Percentiles rank a stretch among this genome's conserved stretches.
Conservation (phyloP, 2,888 invertebrate species). For the Lithophane leautieri region DNA sequence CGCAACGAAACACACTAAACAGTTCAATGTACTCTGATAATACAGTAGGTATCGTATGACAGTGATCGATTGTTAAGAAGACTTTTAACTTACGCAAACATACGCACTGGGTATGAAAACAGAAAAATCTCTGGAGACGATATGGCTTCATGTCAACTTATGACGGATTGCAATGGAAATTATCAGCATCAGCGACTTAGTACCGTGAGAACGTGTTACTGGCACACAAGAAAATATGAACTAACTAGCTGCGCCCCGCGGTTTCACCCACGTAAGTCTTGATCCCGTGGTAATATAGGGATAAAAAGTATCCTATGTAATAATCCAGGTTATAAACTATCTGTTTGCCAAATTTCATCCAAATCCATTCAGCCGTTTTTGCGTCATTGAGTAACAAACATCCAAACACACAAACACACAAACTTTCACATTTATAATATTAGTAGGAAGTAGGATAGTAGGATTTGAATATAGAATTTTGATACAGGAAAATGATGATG, state of each 20-base stretch:
- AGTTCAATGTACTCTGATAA: constrained; percentile 88
- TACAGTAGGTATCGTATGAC: constrained; percentile 81
- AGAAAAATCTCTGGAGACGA: constrained; percentile 76
- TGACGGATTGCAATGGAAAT: constrained; percentile 77
- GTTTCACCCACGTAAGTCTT: too few relatives aligned
- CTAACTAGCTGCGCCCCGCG: too few relatives aligned
- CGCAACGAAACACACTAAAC: constrained; percentile 79
- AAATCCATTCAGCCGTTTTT: too few relatives aligned
- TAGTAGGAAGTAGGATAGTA: too few relatives aligned
- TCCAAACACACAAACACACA: too few relatives aligned
- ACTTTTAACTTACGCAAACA: constrained; percentile 86
- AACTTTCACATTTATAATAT: too few relatives aligned
- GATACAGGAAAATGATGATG: neutral
- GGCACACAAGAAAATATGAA: constrained; percentile 35
- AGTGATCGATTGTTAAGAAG: constrained; percentile 88
- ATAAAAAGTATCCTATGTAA: too few relatives aligned
- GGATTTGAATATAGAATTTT: constrained; percentile 36
- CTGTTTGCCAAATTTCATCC: too few relatives aligned
- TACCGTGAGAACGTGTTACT: constrained; percentile 59
- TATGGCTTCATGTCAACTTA: constrained; percentile 79
- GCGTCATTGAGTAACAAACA: too few relatives aligned
- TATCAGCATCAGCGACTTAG: constrained; percentile 56
- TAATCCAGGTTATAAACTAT: too few relatives aligned
- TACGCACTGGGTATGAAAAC: constrained; percentile 75
- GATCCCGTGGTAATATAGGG: too few relatives aligned